Base-by-base conservation (phyloP, 37 sponge, comb jelly and placozoan species). In the Haliclona indistincta region DNA sequence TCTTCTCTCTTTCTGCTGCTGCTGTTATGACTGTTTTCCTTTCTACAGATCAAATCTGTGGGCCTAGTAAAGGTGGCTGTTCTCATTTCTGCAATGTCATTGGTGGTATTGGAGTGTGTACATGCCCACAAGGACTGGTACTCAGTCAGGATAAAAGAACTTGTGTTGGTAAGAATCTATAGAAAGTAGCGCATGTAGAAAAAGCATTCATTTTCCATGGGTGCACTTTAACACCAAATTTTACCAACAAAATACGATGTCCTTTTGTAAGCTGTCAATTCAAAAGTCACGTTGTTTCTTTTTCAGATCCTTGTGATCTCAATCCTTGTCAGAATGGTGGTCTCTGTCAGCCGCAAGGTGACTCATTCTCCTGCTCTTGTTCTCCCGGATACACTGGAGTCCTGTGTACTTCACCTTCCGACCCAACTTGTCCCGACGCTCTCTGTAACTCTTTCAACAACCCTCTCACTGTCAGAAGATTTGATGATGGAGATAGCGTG, bases 321-420 rank as follows among this genome's bases (percentile, higher is more conserved):
- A 23, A 33, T 64, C 52, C 73, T 0, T 81, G 82, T 72, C 61
- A 72, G 13, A 81, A 73, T 63, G 82, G 73, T 19, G 82, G 74
- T 38, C 40, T 39, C 38, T 81, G 81, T 62, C 23, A 33, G 22
- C 49, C 37, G n/a, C 25, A 17, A 6, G 26, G 36, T 32, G 44
- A 19, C 20, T 23, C 3, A 1, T 37, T 34, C 51, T n/a, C 13
- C 13, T 81, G 75, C 34, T 10, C 38, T 30, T 81, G 82, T 38
- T n/a, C 67, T 3, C 67, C 71, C 20, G 32, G 45, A 8, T 56
- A 65, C 61, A 74, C 63, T 34, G 74, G 73, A 63, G 34, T 15
- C 38, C 43, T 71, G 49, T 73, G 74, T 43, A 13, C 60, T 7
- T 13, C 34, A 56, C 23, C 34, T 4, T 33, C 53, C 13, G 34